A percentile compares a stretch with the other conserved stretches of the same genome.
Conservation (phyloP, 2,888 invertebrate genomes). For the Limenitis arthemis region DNA sequence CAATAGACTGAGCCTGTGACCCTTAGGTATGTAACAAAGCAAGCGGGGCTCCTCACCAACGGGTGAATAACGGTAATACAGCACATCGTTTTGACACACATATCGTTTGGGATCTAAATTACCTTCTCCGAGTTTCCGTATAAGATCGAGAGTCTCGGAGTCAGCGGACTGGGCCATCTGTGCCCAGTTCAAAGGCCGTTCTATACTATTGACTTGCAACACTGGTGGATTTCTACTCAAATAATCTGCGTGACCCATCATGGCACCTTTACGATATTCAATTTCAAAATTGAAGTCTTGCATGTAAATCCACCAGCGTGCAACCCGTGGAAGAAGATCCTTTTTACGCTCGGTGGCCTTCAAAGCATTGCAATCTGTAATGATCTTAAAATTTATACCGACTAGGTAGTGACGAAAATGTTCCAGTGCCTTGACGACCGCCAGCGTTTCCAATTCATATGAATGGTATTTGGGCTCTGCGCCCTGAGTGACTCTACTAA, state of each 20-base stretch:
- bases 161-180: constrained; percentile 23
- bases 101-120: neutral
- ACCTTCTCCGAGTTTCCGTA: neutral
- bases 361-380: constrained; percentile 21
- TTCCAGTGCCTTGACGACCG: constrained; percentile 22
- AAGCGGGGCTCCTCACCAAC: neutral
- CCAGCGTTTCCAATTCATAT: no score
- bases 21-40: neutral
- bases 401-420: constrained; percentile 19
- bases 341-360: constrained; percentile 21
- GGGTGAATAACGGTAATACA: neutral
- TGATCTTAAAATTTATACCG: constrained; percentile 12
- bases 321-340: constrained; percentile 21
- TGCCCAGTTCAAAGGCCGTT: constrained; percentile 19
- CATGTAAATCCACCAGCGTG: constrained; percentile 22
- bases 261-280: constrained; percentile 15
- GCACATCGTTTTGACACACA: neutral
- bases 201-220: constrained; percentile 2
- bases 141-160: constrained; percentile 10
- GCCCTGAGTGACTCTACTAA: no score
- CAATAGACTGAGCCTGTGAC: neutral
- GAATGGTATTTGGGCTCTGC: no score
- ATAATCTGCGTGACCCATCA: constrained; percentile 16
- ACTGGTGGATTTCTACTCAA: constrained; percentile 19
- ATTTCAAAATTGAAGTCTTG: constrained; percentile 22